Evolutionary conservation across 2,113 vertebrate genomes (phyloP).

Genomic region (Neolamprologus variostigma): DNA sequence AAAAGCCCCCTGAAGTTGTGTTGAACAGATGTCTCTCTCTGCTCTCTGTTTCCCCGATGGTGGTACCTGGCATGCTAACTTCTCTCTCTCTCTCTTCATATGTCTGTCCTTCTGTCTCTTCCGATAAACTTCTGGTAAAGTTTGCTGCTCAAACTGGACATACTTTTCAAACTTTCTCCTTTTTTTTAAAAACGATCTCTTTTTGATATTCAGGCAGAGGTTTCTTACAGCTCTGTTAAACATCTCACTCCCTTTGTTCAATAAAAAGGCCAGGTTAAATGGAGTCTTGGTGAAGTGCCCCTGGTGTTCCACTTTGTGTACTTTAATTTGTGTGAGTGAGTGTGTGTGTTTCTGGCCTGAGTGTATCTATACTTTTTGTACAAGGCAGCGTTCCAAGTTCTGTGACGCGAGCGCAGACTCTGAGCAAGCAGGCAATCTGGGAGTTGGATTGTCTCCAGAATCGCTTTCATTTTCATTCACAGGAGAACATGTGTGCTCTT

Average conservation of each 20-base stretch:
- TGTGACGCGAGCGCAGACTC: slow-evolving; percentile 34
- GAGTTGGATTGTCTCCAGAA: slow-evolving; percentile 38
- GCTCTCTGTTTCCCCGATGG: slow-evolving; percentile 19
- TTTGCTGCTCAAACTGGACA: neutral
- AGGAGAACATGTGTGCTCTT: neutral
- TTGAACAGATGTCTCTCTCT: slow-evolving; percentile 57
- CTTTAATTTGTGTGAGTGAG: neutral
- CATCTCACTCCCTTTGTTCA: slow-evolving; percentile 28
- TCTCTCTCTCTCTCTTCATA: neutral
- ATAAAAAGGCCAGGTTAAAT: slow-evolving; percentile 38
- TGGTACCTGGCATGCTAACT: neutral
- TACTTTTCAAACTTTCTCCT: neutral
- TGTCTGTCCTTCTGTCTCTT: neutral
- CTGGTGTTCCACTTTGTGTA: neutral
- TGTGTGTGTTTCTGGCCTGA: neutral
- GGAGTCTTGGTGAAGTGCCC: slow-evolving; percentile 7
- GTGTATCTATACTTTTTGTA: slow-evolving; percentile 1
- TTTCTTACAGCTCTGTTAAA: neutral
- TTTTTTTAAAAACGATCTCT: neutral
- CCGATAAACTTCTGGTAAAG: neutral
- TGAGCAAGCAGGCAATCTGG: slow-evolving; percentile 47
- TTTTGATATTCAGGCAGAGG: neutral
- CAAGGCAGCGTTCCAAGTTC: slow-evolving; percentile 25
- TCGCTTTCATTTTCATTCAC: slow-evolving; percentile 35
- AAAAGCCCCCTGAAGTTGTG: slow-evolving; percentile 55